These are phyloP conservation scores for Verasper variegatus DNA, from an alignment of 2,113 vertebrate species.

Conservation along the genomic window DNA sequence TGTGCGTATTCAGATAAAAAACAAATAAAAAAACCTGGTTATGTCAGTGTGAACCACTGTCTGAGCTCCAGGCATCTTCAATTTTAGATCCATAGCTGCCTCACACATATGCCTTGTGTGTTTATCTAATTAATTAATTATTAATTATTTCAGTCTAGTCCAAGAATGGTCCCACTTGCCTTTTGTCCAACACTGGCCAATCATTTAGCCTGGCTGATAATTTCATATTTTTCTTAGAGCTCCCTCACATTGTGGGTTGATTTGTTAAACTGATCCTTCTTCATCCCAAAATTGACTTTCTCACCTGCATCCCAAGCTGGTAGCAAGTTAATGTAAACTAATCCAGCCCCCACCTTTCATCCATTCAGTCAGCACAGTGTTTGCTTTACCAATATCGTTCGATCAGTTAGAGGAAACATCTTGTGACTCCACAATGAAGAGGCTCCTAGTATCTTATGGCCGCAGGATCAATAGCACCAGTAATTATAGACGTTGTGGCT, in stretches of 20 bases:
- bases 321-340: background rate
- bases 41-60: too few species aligned
- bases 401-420: background rate
- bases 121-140: constrained; percentile 32
- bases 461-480: constrained; percentile 32
- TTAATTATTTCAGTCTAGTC: constrained; percentile 44
- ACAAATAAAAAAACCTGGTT: too few species aligned
- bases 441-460: constrained; percentile 18
- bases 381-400: constrained; percentile 17
- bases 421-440: constrained; percentile 13
- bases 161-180: background rate
- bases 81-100: too few species aligned
- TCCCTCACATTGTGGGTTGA: too few species aligned
- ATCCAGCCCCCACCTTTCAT: background rate
- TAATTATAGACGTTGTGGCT: constrained; percentile 22
- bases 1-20: too few species aligned
- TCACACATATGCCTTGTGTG: too few species aligned
- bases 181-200: constrained; percentile 4
- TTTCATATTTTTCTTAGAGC: background rate
- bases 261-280: too few species aligned
- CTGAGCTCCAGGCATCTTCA: too few species aligned
- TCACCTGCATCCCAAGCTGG: too few species aligned
- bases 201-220: constrained; percentile 8
- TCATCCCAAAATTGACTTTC: background rate
- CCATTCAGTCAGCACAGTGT: constrained; percentile 13